phyloP scores from a whole-genome alignment of 2,113 vertebrate species.

The Ictalurus furcatus region DNA sequence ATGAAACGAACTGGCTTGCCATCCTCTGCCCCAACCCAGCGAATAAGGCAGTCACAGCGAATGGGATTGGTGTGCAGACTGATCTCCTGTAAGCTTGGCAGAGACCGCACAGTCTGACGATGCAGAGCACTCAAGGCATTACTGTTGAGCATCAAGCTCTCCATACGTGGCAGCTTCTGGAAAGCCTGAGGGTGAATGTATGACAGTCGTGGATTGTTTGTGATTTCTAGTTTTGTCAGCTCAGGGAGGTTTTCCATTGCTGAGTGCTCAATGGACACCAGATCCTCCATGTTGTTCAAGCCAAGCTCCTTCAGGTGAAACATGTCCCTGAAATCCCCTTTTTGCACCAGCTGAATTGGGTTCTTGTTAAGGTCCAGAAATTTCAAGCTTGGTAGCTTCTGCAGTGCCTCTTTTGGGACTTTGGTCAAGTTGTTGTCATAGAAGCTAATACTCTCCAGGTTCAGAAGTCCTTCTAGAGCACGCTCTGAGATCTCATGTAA shows the following conservation, averaged over 20 bases:
- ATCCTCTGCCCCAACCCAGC: constrained; percentile 83
- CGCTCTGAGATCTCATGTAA: constrained; percentile 90
- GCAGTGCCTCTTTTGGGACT: constrained; percentile 90
- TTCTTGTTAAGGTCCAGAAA: constrained; percentile 99
- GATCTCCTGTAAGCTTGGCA: constrained; percentile 92
- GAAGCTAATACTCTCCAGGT: constrained; percentile 94
- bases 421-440: constrained; percentile 91
- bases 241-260: constrained; percentile 95
- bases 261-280: constrained; percentile 88
- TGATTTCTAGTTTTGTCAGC: constrained; percentile 93
- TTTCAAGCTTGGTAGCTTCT: constrained; percentile 93
- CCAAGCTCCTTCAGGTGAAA: constrained; percentile 91
- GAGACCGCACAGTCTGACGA: constrained; percentile 82
- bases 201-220: constrained; percentile 93
- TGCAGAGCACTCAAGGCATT: constrained; percentile 93
- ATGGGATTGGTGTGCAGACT: constrained; percentile 94
- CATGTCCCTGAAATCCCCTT: constrained; percentile 96
- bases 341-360: constrained; percentile 90
- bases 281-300: constrained; percentile 96
- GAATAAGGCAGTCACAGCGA: constrained; percentile 93
- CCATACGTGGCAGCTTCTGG: constrained; percentile 83
- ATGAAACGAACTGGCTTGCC: constrained; percentile 86
- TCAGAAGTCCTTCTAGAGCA: constrained; percentile 91
- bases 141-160: constrained; percentile 97
- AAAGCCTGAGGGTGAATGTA: constrained; percentile 93